Base-by-base conservation (phyloP, 2,113 vertebrate genomes). In the Cottus gobio region DNA sequence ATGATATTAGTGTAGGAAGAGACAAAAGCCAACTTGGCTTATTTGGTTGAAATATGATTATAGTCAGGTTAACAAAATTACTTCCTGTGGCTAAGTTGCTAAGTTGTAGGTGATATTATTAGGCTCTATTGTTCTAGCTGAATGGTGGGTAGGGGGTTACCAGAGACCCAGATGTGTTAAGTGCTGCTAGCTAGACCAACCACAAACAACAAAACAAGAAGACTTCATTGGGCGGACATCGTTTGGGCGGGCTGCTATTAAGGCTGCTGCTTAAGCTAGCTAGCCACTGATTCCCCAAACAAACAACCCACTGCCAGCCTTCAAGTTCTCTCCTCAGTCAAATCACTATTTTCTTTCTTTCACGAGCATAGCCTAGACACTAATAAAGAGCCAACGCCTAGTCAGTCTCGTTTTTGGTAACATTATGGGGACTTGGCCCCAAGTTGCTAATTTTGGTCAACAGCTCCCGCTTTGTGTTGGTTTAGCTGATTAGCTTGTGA, bases 381-480 rank as follows among this genome's bases (percentile, higher is more conserved):
- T 52, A 15, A 20, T 42, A 62, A 71, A 52, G 48, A 48, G 28
- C 20, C 7, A 24, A 26, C 30, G 42, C 42, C 22, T 22, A 18
- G 22, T 36, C 28, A 44, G 26, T 58, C 37, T 57, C 18, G 2
- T 56, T 50, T 50, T 22, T 22, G 6, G 20, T 22, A 75, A 66
- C 73, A 66, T 16, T 18, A 24, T 1, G 44, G 24, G 56, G 7
- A 1, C 31, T 24, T 1, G 5, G 58, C 36, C 7, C 31, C 11
- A n/a, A 12, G 58, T 67, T 16, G 46, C n/a, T 68, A 48, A 80
- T 68, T 75, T 56, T 68, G 67, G 24, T 42, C 7, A 34, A 15
- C 22, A 78, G 26, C 50, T 48, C 2, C 16, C 37, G 36, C 36
- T 65, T 56, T 7, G 63, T 68, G 58, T 58, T 73, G n/a, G 57